These are phyloP conservation scores for Limonius californicus DNA, from an alignment of 1,140 invertebrate species.

Conservation along the genomic window DNA sequence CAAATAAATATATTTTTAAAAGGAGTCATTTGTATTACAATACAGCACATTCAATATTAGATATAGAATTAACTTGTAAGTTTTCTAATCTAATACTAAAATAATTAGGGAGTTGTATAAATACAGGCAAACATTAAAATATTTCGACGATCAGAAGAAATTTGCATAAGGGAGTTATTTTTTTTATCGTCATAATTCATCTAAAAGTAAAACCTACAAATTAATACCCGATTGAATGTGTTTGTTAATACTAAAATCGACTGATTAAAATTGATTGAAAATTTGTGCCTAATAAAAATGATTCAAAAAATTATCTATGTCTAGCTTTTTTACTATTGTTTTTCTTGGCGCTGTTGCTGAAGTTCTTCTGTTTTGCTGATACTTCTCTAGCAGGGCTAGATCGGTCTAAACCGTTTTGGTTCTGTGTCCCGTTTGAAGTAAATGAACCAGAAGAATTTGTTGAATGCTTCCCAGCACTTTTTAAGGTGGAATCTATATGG, in stretches of 20 bases:
- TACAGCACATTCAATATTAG: too few species aligned
- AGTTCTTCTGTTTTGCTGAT: conserved; percentile 57
- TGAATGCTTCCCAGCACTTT: conserved; percentile 60
- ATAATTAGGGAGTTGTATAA: too few species aligned
- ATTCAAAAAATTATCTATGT: conserved; percentile 55
- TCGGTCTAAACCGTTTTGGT: conserved; percentile 56
- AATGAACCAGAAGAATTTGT: conserved; percentile 44
- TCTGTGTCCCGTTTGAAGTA: conserved; percentile 50
- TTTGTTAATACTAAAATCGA: too few species aligned
- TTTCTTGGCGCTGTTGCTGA: conserved; percentile 60
- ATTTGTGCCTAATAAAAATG: neutral
- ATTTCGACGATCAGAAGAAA: too few species aligned
- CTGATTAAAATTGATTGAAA: too few species aligned
- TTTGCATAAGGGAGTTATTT: too few species aligned
- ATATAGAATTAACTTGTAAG: too few species aligned
- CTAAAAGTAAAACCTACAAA: neutral
- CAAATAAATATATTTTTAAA: too few species aligned
- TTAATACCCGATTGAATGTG: neutral
- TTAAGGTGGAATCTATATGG: conserved; percentile 61
- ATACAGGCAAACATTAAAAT: too few species aligned
- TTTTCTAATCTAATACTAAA: too few species aligned
- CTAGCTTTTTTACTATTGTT: conserved; percentile 65
- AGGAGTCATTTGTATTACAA: too few species aligned
- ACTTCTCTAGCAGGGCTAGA: conserved; percentile 45
- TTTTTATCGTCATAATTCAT: too few species aligned